Conservation (phyloP, 2,113 vertebrate species). For the Scomber scombrus region DNA sequence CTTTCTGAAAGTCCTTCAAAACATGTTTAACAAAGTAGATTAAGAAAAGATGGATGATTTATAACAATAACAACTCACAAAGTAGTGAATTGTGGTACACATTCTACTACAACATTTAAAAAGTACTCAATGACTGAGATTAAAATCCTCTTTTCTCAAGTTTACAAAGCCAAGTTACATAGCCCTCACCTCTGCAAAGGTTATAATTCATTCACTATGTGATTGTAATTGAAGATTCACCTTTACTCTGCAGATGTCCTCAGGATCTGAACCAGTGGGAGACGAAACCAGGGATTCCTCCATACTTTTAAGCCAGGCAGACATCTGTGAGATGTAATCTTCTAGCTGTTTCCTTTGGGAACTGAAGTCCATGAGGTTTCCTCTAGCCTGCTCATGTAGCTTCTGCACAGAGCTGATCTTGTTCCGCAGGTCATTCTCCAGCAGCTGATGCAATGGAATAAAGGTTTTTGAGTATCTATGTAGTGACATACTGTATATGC, state of each 20-base stretch:
- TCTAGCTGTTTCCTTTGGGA: constrained; percentile 89
- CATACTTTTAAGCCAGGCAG: constrained; percentile 86
- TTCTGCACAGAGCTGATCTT: constrained; percentile 90
- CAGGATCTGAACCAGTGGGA: constrained; percentile 82
- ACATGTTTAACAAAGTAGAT: neutral
- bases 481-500: neutral
- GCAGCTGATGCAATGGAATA: constrained; percentile 84
- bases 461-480: neutral
- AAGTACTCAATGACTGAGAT: too few species aligned
- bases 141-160: too few species aligned
- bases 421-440: constrained; percentile 91
- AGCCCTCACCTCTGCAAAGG: neutral
- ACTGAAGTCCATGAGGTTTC: constrained; percentile 89
- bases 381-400: constrained; percentile 87
- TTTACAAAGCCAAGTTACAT: neutral
- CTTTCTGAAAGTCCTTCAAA: constrained; percentile 92
- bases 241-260: constrained; percentile 93
- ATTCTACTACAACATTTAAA: neutral
- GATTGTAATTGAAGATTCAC: constrained; percentile 67
- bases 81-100: neutral
- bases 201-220: neutral
- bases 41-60: neutral
- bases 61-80: neutral
- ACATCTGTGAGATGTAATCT: constrained; percentile 87
- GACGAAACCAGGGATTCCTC: constrained; percentile 88